Evolutionary conservation across 1,140 invertebrate species (phyloP), one percentile per base, ranked within the genome.

Genomic region (Pygmarrhopalites habei): DNA sequence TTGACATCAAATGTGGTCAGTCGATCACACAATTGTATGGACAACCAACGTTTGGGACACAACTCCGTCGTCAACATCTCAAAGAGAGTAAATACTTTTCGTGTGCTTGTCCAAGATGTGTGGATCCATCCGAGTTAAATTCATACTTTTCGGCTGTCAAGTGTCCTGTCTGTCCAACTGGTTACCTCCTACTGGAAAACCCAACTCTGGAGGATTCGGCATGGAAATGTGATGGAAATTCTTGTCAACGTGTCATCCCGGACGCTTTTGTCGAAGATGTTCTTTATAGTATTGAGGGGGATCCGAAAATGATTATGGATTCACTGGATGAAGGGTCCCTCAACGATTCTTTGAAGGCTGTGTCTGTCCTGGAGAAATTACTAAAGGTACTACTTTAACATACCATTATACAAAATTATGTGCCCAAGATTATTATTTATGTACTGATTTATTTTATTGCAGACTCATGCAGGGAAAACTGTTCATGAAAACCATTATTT

Each of bases 101-200:
- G 63, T 75, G 74, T 60, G 62, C 52, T 2, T 75, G 74, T 61
- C 35, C 32, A 23, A 58, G 74, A 25, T 75, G 74, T 51, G 43
- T 60, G 15, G 73, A 75, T 55, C 73, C 73, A 1, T 72, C 70
- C 10, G 74, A 75, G 60, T 17, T 66, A 7, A 60, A 52, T 14
- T 59, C 65, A 12, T 68, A 57, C 25, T 60, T 70, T 30, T 58
- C 68, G n/a, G 55, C 65, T 21, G 23, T 70, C 26, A 69, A 66
- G 51, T 71, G 70, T 39, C 60, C 57, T n/a, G 44, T 46, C 15
- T 47, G 47, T n/a, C 14, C 47, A 14, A 23, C 10, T 28, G 63
- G 47, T 39, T 58, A 58, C 44, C 32, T 63, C 15, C 17, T 58
- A n/a, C 12, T 28, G 26, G 52, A 63, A 26, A 26, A 29, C 17